Evolutionary conservation across 2,888 invertebrate species (phyloP), one percentile per base, ranked within the genome.

Genomic region (Microchrysa polita): DNA sequence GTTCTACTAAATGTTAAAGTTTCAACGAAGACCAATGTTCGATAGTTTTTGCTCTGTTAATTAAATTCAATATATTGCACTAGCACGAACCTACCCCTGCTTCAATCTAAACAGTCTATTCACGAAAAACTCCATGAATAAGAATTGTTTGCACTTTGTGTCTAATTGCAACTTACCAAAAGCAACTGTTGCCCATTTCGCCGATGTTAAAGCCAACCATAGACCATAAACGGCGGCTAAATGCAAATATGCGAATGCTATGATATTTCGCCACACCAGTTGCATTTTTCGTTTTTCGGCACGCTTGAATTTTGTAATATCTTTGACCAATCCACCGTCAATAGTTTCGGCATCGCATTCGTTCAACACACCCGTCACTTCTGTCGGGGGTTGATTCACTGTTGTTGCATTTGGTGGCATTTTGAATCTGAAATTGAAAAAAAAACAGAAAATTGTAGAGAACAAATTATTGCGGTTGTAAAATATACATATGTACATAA

Each of bases 251-350:
- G 87, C 85, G 81, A 95, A 94, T 1, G 92, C 87, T n/a, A 91
- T 83, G 65, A 95, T 92, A 81, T 95, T 95, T 78, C 92, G 88
- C 95, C 95, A 95, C 7, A 95, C 95, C 61, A 92, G 83, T 81
- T 88, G 85, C 48, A 87, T 81, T 74, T 89, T 88, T 57, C 87
- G 84, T 74, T 86, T 86, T 74, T 90, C 89, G 0, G 90, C 89
- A 73, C 81, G 80, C 76, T 89, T 89, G 69, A 88, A 80, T 10
- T 83, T 83, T 0, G 86, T 86, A 14, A 89, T 87, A 77, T 89
- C 88, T 81, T 88, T 88, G 57, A 83, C 87, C 7, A 90, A 81
- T 0, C 89, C 90, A 16, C 89, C 85, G 79, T 90, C 90, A 9
- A 86, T 78, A n/a, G 90, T 89, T 79, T 91, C 90, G 2, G 88